A percentile compares a stretch with the other conserved stretches of the same genome.
phyloP scores from a whole-genome alignment of 2,888 invertebrate species.

The Hypomecis atomaria region DNA sequence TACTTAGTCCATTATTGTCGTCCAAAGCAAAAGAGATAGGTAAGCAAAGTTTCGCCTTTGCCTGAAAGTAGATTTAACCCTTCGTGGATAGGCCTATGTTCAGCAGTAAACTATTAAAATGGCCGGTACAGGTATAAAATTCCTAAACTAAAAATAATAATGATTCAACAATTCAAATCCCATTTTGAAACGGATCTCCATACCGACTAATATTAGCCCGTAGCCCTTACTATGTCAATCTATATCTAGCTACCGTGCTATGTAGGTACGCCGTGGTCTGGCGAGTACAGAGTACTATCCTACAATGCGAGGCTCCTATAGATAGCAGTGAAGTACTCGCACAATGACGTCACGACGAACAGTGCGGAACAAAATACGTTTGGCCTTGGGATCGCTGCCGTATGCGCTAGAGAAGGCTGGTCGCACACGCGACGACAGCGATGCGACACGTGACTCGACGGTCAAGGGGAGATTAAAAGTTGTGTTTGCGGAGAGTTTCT shows the following conservation, averaged over 20 bases:
- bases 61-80: too few relatives aligned
- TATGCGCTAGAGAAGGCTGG: slow-evolving; percentile 62
- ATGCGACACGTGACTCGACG: slow-evolving; percentile 24
- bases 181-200: too few relatives aligned
- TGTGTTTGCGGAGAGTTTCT: background rate
- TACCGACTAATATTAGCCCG: background rate
- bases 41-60: too few relatives aligned
- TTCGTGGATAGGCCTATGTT: too few relatives aligned
- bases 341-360: slow-evolving; percentile 70
- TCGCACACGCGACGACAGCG: slow-evolving; percentile 50
- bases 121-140: too few relatives aligned
- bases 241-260: slow-evolving; percentile 8
- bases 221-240: slow-evolving; percentile 3
- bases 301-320: slow-evolving; percentile 55
- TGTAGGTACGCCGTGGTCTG: slow-evolving; percentile 23
- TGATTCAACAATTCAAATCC: too few relatives aligned
- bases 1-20: too few relatives aligned
- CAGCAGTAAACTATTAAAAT: too few relatives aligned
- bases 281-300: slow-evolving; percentile 27
- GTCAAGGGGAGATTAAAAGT: background rate
- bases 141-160: too few relatives aligned
- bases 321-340: slow-evolving; percentile 67
- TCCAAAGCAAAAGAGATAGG: too few relatives aligned
- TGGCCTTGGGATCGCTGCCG: slow-evolving; percentile 75
- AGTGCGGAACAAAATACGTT: slow-evolving; percentile 77